phyloP scores from a whole-genome alignment of 2,888 invertebrate species.

The Silvanus unidentatus region DNA sequence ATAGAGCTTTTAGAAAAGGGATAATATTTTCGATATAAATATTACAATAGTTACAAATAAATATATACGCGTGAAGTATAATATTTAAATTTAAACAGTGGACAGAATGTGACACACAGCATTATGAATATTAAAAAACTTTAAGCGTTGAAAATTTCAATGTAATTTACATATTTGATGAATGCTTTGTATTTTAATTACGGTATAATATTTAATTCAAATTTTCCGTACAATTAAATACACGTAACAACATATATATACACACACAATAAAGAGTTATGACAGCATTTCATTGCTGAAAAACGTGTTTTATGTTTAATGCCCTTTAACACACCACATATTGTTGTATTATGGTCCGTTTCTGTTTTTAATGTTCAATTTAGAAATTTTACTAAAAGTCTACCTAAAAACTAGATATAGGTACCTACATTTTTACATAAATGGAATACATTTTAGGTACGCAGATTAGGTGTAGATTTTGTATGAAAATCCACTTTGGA shows the following conservation, averaged over 20 bases:
- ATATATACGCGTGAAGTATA: slow-evolving; percentile 16
- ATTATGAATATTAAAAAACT: slow-evolving; percentile 46
- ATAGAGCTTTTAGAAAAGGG: too few species aligned
- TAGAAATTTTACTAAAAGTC: too few species aligned
- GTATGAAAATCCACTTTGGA: too few species aligned
- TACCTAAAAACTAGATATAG: too few species aligned
- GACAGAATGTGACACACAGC: slow-evolving; percentile 33
- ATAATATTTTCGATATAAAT: background rate
- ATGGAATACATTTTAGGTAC: too few species aligned
- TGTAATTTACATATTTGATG: slow-evolving; percentile 48
- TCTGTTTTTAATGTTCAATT: slow-evolving; percentile 4
- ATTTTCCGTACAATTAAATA: slow-evolving; percentile 48
- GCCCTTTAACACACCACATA: slow-evolving; percentile 24
- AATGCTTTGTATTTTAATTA: slow-evolving; percentile 49
- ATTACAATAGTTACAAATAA: slow-evolving; percentile 4
- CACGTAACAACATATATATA: slow-evolving; percentile 36
- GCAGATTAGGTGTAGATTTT: too few species aligned
- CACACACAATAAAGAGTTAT: slow-evolving; percentile 39
- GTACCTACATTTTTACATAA: too few species aligned
- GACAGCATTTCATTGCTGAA: slow-evolving; percentile 40
- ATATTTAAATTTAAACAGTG: slow-evolving; percentile 35
- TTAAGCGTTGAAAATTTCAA: slow-evolving; percentile 46
- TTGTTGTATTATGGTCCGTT: slow-evolving; percentile 20
- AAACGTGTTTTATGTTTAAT: slow-evolving; percentile 37
- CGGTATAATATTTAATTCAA: slow-evolving; percentile 48